Evolutionary conservation across 2,888 invertebrate genomes (phyloP).

Genomic region (Siphonodentalium dalli): DNA sequence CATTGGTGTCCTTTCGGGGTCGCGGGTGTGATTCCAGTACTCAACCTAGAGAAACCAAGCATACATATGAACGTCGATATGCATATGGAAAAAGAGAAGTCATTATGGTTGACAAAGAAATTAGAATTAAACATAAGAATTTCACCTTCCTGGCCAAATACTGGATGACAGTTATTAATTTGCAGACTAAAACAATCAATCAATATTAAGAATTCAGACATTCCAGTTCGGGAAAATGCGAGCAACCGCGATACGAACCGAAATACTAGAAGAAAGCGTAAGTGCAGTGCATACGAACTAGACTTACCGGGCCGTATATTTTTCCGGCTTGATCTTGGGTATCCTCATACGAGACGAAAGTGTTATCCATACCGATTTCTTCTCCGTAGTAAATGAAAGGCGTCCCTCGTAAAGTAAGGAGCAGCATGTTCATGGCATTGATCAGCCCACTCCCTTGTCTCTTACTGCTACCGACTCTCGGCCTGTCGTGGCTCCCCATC

Average conservation of each 20-base stretch:
- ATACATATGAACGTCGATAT: no score
- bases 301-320: conserved; percentile 26
- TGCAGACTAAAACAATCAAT: no score
- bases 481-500: conserved; percentile 55
- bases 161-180: no score
- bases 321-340: conserved; percentile 51
- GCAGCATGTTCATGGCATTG: conserved; percentile 82
- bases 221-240: no score
- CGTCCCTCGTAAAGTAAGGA: conserved; percentile 82
- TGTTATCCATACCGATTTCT: conserved; percentile 83
- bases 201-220: no score
- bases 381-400: conserved; percentile 89
- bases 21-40: conserved; percentile 42
- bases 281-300: no score
- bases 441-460: conserved; percentile 74
- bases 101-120: no score
- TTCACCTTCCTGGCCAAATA: no score
- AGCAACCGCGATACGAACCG: no score
- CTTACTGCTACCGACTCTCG: conserved; percentile 59
- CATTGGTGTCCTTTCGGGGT: conserved; percentile 60
- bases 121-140: no score
- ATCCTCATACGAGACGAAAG: conserved; percentile 41
- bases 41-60: conserved; percentile 9
- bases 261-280: no score
- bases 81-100: no score